Conservation (phyloP, 2,113 vertebrate genomes). For the Microcebus griseorufus region DNA sequence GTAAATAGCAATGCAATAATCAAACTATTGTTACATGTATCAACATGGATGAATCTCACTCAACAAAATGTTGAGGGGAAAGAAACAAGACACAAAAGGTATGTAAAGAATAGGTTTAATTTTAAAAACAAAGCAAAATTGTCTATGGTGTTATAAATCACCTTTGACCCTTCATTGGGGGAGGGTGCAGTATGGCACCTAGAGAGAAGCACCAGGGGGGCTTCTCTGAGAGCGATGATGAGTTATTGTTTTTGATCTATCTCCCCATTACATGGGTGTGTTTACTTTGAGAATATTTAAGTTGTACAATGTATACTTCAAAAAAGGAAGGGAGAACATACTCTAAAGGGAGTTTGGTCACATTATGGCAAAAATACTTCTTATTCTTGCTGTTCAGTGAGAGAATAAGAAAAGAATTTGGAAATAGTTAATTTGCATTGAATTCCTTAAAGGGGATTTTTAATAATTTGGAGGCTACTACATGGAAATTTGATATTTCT, state of each 20-base stretch:
- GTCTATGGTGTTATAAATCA: not conserved
- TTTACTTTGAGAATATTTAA: constrained; percentile 38
- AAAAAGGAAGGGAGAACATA: not conserved
- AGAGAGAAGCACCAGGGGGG: not conserved
- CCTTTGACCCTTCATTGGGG: not conserved
- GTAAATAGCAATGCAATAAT: not conserved
- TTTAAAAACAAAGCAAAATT: not conserved
- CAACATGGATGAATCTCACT: not conserved
- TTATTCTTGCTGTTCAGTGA: not conserved
- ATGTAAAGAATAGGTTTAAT: not conserved
- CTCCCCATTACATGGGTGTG: not conserved
- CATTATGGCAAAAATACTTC: not conserved
- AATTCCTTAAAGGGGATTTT: constrained; percentile 55
- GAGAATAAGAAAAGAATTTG: not conserved
- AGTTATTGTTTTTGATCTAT: not conserved
- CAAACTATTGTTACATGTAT: not conserved
- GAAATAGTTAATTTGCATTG: constrained; percentile 34
- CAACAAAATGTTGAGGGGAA: not conserved
- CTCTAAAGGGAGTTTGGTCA: not conserved
- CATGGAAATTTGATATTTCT: not conserved
- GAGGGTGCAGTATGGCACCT: not conserved
- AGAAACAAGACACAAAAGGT: not conserved
- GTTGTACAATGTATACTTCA: not conserved
- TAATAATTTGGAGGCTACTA: constrained; percentile 6
- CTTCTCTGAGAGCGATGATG: not conserved